These are phyloP conservation scores for Chauna torquata DNA, from an alignment of 2,113 vertebrate species.

Conservation along the genomic window DNA sequence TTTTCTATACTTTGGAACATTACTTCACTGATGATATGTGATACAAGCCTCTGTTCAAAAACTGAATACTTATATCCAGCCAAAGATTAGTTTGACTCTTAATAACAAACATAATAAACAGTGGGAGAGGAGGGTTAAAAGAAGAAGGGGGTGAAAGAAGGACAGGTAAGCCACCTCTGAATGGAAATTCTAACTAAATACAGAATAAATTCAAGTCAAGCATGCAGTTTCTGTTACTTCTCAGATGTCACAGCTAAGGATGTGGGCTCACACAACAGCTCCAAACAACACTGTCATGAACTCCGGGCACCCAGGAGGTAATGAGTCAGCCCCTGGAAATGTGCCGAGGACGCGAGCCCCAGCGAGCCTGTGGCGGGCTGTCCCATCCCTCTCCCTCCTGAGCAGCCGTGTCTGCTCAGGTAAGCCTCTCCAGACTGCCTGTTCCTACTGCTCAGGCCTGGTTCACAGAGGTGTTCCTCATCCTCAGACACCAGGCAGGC, in stretches of 20 bases:
- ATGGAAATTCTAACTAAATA: neutral
- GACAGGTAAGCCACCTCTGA: neutral
- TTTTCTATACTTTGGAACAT: neutral
- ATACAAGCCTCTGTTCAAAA: neutral
- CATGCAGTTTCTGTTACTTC: neutral
- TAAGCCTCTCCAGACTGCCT: neutral
- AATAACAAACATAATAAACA: neutral
- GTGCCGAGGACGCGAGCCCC: neutral
- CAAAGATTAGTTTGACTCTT: neutral
- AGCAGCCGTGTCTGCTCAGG: neutral
- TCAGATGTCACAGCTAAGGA: neutral
- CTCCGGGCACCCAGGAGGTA: neutral
- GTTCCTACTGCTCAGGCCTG: fast-evolving
- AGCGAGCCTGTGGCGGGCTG: neutral
- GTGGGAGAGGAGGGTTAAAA: neutral
- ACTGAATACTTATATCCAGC: neutral
- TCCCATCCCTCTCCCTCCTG: neutral
- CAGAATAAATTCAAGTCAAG: neutral
- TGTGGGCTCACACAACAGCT: no score
- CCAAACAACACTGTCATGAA: neutral
- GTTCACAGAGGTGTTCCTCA: neutral
- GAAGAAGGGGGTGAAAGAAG: neutral
- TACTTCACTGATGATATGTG: neutral
- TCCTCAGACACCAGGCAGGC: neutral
- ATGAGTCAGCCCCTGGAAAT: neutral